These are phyloP conservation scores for Tyto alba DNA, from an alignment of 2,113 vertebrate genomes.

Conservation along the genomic window DNA sequence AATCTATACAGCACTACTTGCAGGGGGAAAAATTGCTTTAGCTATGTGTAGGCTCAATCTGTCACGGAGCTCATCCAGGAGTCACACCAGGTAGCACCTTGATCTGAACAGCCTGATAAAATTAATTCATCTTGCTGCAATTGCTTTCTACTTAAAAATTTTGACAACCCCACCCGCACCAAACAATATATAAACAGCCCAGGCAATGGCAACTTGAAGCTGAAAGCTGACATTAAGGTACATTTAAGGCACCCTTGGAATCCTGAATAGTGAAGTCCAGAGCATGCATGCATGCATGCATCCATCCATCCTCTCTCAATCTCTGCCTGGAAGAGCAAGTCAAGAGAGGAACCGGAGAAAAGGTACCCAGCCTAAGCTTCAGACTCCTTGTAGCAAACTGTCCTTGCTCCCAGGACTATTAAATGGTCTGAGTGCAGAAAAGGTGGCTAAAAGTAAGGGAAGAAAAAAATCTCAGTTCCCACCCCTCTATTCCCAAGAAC, in stretches of 20 bases:
- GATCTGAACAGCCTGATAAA: background rate
- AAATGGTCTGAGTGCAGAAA: background rate
- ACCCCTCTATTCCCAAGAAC: background rate
- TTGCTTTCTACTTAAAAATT: background rate
- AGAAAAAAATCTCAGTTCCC: background rate
- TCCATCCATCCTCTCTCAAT: background rate
- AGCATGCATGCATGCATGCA: background rate
- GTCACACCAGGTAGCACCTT: background rate
- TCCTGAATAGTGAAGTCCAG: background rate
- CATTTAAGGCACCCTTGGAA: background rate
- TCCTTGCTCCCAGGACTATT: background rate
- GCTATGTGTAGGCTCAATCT: background rate
- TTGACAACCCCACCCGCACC: fast-evolving
- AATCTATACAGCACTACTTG: background rate
- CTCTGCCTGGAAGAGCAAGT: background rate
- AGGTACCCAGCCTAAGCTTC: background rate
- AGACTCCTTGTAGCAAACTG: background rate
- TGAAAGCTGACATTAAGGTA: background rate
- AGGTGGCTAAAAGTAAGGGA: background rate
- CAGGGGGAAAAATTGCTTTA: background rate
- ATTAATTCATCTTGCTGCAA: background rate
- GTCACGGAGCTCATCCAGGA: background rate
- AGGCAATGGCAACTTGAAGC: background rate
- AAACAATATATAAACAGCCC: background rate
- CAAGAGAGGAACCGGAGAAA: background rate